A percentile compares a stretch with the other conserved stretches of the same genome.
phyloP scores from a whole-genome alignment of 2,888 invertebrate species.

The Micoletzkya japonica region DNA sequence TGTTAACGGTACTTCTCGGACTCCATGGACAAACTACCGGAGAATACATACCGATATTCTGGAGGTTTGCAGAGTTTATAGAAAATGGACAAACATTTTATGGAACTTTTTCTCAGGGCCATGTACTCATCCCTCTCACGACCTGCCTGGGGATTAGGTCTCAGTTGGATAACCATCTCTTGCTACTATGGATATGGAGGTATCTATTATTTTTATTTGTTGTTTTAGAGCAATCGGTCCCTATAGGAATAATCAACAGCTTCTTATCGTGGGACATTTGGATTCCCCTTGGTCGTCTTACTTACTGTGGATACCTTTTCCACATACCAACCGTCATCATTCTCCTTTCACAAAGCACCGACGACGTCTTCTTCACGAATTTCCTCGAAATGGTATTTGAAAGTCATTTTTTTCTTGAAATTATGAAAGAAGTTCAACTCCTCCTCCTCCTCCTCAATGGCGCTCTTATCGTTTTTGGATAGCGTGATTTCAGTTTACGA shows the following conservation, averaged over 20 bases:
- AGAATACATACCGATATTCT: constrained; percentile 13
- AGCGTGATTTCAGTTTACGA: constrained; percentile 4
- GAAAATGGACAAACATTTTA: background rate
- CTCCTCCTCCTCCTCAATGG: too few species aligned
- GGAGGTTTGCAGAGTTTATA: background rate
- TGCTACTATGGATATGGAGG: constrained; percentile 43
- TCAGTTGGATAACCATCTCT: constrained; percentile 38
- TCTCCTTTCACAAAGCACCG: constrained; percentile 7
- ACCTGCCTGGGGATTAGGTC: constrained; percentile 32
- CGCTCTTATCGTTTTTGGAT: background rate
- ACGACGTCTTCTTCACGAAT: constrained; percentile 7
- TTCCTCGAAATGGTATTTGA: constrained; percentile 9
- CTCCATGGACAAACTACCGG: constrained; percentile 16
- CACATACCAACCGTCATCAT: constrained; percentile 24
- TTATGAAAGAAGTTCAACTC: too few species aligned
- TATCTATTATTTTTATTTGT: too few species aligned
- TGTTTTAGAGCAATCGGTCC: background rate
- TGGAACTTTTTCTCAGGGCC: constrained; percentile 28
- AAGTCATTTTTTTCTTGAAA: background rate
- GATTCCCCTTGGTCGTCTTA: constrained; percentile 37
- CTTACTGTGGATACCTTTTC: constrained; percentile 37
- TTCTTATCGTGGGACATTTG: constrained; percentile 41
- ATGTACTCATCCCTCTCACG: constrained; percentile 34
- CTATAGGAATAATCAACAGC: constrained; percentile 36
- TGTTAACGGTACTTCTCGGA: constrained; percentile 15